Evolutionary conservation across 1,140 invertebrate species (phyloP), one percentile per base, ranked within the genome.

Genomic region (Nomia melanderi): DNA sequence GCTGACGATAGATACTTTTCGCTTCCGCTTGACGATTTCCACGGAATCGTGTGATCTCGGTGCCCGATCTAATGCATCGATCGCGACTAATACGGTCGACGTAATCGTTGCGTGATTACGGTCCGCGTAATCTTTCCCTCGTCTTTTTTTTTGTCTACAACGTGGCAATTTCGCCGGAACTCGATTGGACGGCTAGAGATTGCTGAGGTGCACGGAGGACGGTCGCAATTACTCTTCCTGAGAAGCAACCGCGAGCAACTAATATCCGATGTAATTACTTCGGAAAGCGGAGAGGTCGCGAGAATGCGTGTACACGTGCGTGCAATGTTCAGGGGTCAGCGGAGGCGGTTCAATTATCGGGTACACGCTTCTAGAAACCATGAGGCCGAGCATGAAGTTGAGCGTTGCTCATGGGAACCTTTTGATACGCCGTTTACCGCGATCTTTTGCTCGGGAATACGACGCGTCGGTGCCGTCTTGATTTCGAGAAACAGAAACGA

Each of bases 221-320:
- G 71, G 14, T 41, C 4, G 60, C 33, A 65, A 73, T 73, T 56
- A 73, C 47, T 56, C 71, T 41, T 17, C 27, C 59, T 14, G 53
- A 41, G 36, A 72, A 50, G 29, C 54, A 44, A 20, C 33, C 66
- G 31, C 53, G 53, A 44, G 27, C 27, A 41, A 36, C 47, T 65
- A 73, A 41, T 65, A 65, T n/a, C 4, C 41, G 25, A 54, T 31
- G 44, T 73, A 73, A 73, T 73, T 65, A 39, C 59, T 50, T 3
- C 20, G 44, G 39, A 14, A 20, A 29, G 25, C 20, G 50, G 36
- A 27, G 64, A 25, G 25, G 41, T 27, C n/a, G 20, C 36, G 60
- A 73, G 71, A 44, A 31, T 25, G 11, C 17, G 60, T 33, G 71
- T 53, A 23, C 33, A 25, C 33, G 17, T 59, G 56, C 69, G 39